Percentiles rank a stretch among this genome's conserved stretches.
Conservation (phyloP, 1,140 invertebrate species). For the Papilio xuthus region DNA sequence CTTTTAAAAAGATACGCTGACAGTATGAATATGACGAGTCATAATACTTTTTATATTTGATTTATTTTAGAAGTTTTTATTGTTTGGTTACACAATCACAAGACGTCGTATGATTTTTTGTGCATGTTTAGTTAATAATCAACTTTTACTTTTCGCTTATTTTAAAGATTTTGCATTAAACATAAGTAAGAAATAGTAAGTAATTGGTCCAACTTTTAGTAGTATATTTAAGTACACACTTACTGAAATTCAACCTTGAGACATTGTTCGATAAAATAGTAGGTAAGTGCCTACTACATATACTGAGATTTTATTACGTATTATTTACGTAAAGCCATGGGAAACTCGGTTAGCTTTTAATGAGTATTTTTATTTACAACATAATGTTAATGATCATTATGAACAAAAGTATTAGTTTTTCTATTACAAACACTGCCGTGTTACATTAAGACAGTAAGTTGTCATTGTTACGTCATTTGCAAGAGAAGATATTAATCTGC, state of each 20-base stretch:
- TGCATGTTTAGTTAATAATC: not conserved
- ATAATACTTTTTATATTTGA: slow-evolving; percentile 12
- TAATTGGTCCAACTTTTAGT: too few species aligned
- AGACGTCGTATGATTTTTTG: not conserved
- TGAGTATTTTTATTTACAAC: slow-evolving; percentile 1
- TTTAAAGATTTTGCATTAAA: not conserved
- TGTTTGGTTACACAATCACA: not conserved
- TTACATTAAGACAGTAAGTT: not conserved
- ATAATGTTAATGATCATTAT: slow-evolving; percentile 9
- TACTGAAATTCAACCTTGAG: too few species aligned
- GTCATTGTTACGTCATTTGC: slow-evolving; percentile 9
- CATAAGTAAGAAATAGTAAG: too few species aligned
- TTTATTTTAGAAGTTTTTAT: not conserved
- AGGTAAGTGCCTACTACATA: not conserved
- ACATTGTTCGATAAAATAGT: not conserved
- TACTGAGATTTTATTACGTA: not conserved
- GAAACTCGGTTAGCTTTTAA: not conserved
- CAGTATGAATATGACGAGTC: not conserved
- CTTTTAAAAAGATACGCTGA: slow-evolving; percentile 30
- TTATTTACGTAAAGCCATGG: slow-evolving; percentile 4
- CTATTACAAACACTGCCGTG: not conserved
- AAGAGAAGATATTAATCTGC: not conserved
- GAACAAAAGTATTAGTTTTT: slow-evolving; percentile 5
- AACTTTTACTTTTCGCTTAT: not conserved
- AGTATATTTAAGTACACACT: too few species aligned